Percentiles rank a stretch among this genome's conserved stretches.
Conservation (phyloP, 1,140 invertebrate genomes). For the Drosophila insularis region DNA sequence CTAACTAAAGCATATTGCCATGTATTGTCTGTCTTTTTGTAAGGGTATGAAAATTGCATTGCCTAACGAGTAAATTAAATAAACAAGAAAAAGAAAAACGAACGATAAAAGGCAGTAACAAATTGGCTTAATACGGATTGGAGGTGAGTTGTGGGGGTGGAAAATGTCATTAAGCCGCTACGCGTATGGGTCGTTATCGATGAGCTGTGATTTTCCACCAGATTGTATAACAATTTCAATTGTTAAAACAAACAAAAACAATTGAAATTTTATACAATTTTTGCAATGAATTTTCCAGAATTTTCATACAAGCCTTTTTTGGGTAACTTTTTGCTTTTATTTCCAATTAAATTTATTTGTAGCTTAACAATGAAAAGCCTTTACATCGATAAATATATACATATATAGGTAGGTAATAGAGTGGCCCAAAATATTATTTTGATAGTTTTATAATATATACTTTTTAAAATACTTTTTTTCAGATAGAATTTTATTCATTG, state of each 20-base stretch:
- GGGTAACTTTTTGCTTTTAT: neutral
- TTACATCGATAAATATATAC: no score
- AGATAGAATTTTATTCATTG: no score
- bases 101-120: constrained; percentile 18
- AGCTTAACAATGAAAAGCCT: no score
- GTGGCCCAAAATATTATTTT: no score
- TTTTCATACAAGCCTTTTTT: neutral
- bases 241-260: neutral
- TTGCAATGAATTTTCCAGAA: neutral
- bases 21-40: neutral
- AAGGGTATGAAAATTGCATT: constrained; percentile 61
- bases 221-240: neutral
- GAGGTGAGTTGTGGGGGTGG: no score
- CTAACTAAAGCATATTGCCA: no score
- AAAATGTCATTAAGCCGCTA: neutral
- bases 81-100: constrained; percentile 1
- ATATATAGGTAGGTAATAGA: no score
- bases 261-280: neutral
- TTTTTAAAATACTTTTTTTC: no score
- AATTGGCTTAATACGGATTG: constrained; percentile 51
- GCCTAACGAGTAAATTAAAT: constrained; percentile 69
- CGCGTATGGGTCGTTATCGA: neutral
- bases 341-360: neutral
- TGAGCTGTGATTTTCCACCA: constrained; percentile 1
- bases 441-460: no score